Base-by-base conservation (phyloP, 2,113 vertebrate species). In the Vidua chalybeata region DNA sequence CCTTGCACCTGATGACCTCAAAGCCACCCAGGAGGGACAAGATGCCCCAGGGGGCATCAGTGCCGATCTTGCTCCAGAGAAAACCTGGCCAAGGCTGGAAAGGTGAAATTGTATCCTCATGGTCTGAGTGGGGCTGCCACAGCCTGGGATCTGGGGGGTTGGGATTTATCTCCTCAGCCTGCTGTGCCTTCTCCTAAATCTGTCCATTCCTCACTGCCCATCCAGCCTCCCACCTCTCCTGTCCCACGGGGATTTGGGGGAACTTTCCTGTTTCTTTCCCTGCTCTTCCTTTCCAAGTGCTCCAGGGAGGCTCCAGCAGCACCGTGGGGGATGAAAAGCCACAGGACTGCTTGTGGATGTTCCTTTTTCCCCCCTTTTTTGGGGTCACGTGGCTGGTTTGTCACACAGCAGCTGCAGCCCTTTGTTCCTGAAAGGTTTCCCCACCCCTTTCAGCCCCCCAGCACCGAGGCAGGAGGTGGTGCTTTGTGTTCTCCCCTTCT, bases 101-200 rank as follows among this genome's bases (percentile, higher is more conserved):
- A 83, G 67, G 58, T 69, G 59, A 35, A 46, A 17, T 43, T 12
- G 39, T 21, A 4, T 46, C 66, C 76, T 76, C 26, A 0, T 4
- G 1, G 28, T 7, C 17, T 7, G 35, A 55, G 30, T 1, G 0
- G 48, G 31, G 43, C 56, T 52, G 49, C 67, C 22, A 19, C 27
- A 7, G 4, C 2, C 3, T n/a, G 63, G 37, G 10, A 31, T 13
- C 11, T 19, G 30, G 8, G 18, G 0, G 0, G 6, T 66, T 33
- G 21, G 61, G 73, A 4, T 55, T 76, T 18, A 0, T 49, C 46
- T 28, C 41, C 51, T 6, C 6, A 0, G 1, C 58, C 46, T 89
- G 49, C n/a, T 28, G 37, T 26, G 20, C 27, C 37, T 58, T 24
- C 10, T 7, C 52, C 61, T 24, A 0, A 15, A 15, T 13, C 2